Conservation (phyloP, 1,140 invertebrate species). For the Hyles euphorbiae region DNA sequence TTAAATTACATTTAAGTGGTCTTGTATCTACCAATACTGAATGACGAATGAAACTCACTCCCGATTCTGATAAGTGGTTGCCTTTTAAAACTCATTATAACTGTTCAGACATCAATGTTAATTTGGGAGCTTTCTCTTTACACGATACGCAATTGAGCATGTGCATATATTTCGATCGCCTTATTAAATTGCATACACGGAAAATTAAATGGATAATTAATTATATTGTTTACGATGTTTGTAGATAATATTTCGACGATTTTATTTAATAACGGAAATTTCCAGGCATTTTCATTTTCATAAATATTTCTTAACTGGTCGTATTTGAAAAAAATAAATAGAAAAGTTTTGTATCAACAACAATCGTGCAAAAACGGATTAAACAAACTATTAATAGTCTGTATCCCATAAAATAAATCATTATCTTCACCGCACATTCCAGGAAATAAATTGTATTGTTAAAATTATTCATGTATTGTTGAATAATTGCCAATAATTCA, state of each 20-base stretch:
- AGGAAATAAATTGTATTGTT: not conserved
- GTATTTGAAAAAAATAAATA: not conserved
- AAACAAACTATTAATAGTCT: not conserved
- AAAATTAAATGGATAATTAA: no score
- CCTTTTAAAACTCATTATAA: slow-evolving; percentile 17
- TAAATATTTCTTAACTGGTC: not conserved
- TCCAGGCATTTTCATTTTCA: not conserved
- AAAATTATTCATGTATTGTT: no score
- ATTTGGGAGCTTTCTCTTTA: slow-evolving; percentile 19
- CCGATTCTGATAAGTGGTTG: slow-evolving; percentile 18
- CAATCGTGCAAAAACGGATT: slow-evolving; percentile 3
- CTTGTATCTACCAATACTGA: not conserved
- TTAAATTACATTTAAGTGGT: not conserved
- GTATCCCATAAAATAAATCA: not conserved
- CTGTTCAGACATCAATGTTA: slow-evolving; percentile 14
- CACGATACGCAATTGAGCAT: not conserved
- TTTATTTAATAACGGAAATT: no score
- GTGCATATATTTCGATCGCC: not conserved
- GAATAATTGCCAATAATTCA: no score
- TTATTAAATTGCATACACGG: no score
- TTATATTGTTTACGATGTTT: no score
- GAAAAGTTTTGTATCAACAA: not conserved
- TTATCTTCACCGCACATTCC: not conserved
- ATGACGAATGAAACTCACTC: slow-evolving; percentile 13
- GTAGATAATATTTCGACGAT: no score